Conservation (phyloP, 2,113 vertebrate genomes). For the Lucifuga dentata region DNA sequence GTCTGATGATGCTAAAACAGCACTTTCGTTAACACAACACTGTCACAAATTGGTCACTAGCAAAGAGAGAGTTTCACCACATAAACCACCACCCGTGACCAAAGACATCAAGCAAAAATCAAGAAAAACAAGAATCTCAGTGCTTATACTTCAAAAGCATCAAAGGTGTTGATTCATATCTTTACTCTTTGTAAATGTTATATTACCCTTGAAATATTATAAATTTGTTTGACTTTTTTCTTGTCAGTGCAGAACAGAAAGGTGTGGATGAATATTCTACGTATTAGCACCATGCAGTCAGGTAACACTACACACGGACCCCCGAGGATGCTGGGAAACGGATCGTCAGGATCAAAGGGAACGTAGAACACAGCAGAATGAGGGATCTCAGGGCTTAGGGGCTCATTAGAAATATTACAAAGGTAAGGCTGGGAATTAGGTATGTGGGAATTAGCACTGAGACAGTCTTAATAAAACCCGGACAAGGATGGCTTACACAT, state of each 20-base stretch:
- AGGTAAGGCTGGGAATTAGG: slow-evolving; percentile 79
- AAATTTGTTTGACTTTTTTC: slow-evolving; percentile 54
- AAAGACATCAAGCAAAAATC: slow-evolving; percentile 13
- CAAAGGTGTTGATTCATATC: background rate
- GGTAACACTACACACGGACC: slow-evolving; percentile 61
- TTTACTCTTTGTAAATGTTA: background rate
- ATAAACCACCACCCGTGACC: slow-evolving; percentile 5
- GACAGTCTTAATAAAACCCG: slow-evolving; percentile 74
- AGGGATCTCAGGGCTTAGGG: slow-evolving; percentile 77
- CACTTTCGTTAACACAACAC: no score
- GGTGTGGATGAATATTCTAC: slow-evolving; percentile 68
- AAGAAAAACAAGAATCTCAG: slow-evolving; percentile 9
- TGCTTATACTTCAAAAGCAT: background rate
- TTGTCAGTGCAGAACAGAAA: slow-evolving; percentile 32
- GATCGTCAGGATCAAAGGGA: slow-evolving; percentile 80
- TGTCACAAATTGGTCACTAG: slow-evolving; percentile 25
- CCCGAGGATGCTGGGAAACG: slow-evolving; percentile 71
- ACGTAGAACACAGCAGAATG: slow-evolving; percentile 75
- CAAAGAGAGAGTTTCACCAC: slow-evolving; percentile 1
- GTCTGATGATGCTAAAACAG: slow-evolving; percentile 13
- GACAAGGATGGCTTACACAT: slow-evolving; percentile 70
- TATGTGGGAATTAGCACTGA: slow-evolving; percentile 75
- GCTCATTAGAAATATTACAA: slow-evolving; percentile 82
- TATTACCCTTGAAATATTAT: slow-evolving; percentile 30
- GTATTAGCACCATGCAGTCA: slow-evolving; percentile 60